Evolutionary conservation across 2,113 vertebrate species (phyloP), one percentile per base, ranked within the genome.

Genomic region (Malurus melanocephalus): DNA sequence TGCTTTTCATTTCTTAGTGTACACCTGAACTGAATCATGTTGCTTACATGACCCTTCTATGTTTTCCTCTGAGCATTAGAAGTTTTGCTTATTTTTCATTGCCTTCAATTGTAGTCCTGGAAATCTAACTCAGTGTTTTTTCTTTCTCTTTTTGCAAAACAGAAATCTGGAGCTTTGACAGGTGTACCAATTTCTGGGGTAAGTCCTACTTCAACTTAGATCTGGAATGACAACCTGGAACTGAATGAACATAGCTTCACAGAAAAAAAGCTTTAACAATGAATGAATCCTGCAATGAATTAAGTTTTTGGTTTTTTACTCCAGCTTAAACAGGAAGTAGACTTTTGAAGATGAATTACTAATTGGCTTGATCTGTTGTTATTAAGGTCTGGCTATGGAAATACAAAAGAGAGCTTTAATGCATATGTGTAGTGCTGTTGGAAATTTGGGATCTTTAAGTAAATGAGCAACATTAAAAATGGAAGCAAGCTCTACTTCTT

Each of bases 161-260:
- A 99, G 99, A 99, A 98, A 96, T 98, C 98, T 76, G 97, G 98
- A 81, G 97, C 97, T 74, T 97, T 99, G 65, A 97, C 98, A 90
- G 98, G 98, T 85, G 97, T 99, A 79, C 99, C 99, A 24, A 98
- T 99, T 96, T 99, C 99, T 27, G 99, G 99, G 98, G 99, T 99
- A 97, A 99, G 98, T 93, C 80, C 65, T 71, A 5, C 45, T 62
- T 65, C 51, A 42, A 4, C 18, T 48, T 28, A 52, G 20, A 57
- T 49, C 42, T 89, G 33, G 2, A 15, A 19, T 67, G 12, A 71
- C 49, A 84, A 6, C 11, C 16, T 55, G 26, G 18, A 73, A 42
- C 42, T 75, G 16, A 22, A 43, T 32, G 40, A 82, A 51, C 10
- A 2, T 42, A 61, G 10, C 32, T 71, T 74, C 35, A 38, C n/a